These are phyloP conservation scores for Synanthedon myopaeformis DNA, from an alignment of 2,888 invertebrate genomes.

Conservation along the genomic window DNA sequence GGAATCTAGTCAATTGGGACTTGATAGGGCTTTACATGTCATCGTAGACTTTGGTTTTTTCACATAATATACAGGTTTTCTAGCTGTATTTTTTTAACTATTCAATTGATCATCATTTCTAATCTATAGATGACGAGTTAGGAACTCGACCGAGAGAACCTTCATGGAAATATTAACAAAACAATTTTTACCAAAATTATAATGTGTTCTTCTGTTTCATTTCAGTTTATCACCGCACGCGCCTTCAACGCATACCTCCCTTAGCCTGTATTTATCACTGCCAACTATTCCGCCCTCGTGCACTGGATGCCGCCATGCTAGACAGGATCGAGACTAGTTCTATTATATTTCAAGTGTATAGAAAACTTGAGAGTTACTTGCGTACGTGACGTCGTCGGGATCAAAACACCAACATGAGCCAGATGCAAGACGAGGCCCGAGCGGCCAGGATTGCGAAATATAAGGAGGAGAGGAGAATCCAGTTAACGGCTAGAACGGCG, in stretches of 20 bases:
- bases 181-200: background rate
- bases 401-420: conserved; percentile 38
- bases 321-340: conserved; percentile 37
- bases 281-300: conserved; percentile 59
- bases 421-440: conserved; percentile 60
- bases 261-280: conserved; percentile 57
- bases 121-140: too few relatives aligned
- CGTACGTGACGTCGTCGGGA: conserved; percentile 43
- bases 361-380: conserved; percentile 29
- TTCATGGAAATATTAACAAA: too few relatives aligned
- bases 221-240: conserved; percentile 39
- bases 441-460: conserved; percentile 77
- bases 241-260: conserved; percentile 26
- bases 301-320: conserved; percentile 62
- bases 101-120: background rate
- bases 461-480: conserved; percentile 79
- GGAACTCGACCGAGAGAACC: too few relatives aligned
- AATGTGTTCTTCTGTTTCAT: conserved; percentile 18
- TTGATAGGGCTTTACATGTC: too few relatives aligned
- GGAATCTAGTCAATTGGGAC: too few relatives aligned
- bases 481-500: conserved; percentile 73
- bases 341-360: conserved; percentile 28
- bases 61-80: background rate
- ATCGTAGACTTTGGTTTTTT: too few relatives aligned
- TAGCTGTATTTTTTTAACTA: conserved; percentile 19